Conservation (phyloP, 64 coral and sea anemone genomes). For the Anthopleura sola region DNA sequence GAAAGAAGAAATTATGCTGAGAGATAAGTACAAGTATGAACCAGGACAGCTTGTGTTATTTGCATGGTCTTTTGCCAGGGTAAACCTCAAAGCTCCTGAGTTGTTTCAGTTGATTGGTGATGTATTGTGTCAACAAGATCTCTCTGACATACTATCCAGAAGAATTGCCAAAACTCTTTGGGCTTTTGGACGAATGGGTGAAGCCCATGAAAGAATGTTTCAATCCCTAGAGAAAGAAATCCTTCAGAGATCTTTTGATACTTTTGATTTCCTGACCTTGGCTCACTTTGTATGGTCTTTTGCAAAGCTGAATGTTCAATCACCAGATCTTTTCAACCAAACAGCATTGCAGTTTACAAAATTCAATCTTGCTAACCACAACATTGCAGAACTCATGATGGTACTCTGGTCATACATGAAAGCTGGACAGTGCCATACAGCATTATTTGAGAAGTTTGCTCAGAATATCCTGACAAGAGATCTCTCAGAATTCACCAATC, state of each 20-base stretch:
- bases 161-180: slow-evolving; percentile 28
- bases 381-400: slow-evolving; percentile 12
- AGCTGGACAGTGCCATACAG: background rate
- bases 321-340: slow-evolving; percentile 8
- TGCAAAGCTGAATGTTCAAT: slow-evolving; percentile 7
- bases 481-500: background rate
- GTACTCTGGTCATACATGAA: slow-evolving; percentile 29
- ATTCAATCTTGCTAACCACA: background rate
- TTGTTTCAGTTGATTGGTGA: slow-evolving; percentile 25
- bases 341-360: background rate
- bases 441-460: slow-evolving; percentile 8
- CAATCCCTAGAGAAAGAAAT: slow-evolving; percentile 2
- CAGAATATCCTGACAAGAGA: slow-evolving; percentile 5
- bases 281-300: slow-evolving; percentile 23
- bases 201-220: slow-evolving; percentile 14
- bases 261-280: background rate
- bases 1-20: background rate
- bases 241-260: slow-evolving; percentile 1
- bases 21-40: slow-evolving; percentile 14
- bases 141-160: background rate
- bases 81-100: background rate
- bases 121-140: background rate
- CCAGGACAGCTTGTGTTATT: slow-evolving; percentile 18
- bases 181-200: slow-evolving; percentile 23
- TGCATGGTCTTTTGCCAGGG: slow-evolving; percentile 28